phyloP scores from a whole-genome alignment of 92 coral and sea anemone genomes.

The Porites evermanni region DNA sequence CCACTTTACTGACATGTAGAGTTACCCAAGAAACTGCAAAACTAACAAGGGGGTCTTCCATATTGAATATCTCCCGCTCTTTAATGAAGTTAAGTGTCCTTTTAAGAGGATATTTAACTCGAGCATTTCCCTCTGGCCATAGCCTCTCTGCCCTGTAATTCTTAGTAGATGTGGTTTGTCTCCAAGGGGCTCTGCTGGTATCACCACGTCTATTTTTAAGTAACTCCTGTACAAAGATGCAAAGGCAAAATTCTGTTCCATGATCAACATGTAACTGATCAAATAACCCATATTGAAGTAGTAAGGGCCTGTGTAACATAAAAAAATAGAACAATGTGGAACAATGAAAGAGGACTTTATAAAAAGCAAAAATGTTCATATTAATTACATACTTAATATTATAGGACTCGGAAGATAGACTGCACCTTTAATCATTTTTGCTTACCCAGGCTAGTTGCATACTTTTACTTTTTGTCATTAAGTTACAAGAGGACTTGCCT shows the following conservation, averaged over 20 bases:
- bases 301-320: constrained; percentile 17
- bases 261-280: constrained; percentile 48
- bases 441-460: too few relatives aligned
- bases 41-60: constrained; percentile 44
- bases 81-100: constrained; percentile 36
- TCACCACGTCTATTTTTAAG: constrained; percentile 32
- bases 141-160: constrained; percentile 49
- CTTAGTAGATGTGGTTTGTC: constrained; percentile 40
- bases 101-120: constrained; percentile 53
- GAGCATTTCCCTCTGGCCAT: constrained; percentile 57
- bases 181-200: constrained; percentile 42
- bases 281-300: constrained; percentile 43
- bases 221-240: constrained; percentile 51
- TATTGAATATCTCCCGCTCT: constrained; percentile 38
- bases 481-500: too few relatives aligned
- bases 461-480: too few relatives aligned
- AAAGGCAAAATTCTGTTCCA: constrained; percentile 57
- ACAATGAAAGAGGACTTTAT: not conserved
- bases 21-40: constrained; percentile 50
- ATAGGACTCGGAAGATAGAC: too few relatives aligned
- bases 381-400: too few relatives aligned
- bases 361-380: not conserved
- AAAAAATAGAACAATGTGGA: not conserved
- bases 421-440: too few relatives aligned
- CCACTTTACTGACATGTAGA: constrained; percentile 20